Evolutionary conservation across 2,888 invertebrate genomes (phyloP), one percentile per base, ranked within the genome.

Genomic region (Eupsilia transversa): DNA sequence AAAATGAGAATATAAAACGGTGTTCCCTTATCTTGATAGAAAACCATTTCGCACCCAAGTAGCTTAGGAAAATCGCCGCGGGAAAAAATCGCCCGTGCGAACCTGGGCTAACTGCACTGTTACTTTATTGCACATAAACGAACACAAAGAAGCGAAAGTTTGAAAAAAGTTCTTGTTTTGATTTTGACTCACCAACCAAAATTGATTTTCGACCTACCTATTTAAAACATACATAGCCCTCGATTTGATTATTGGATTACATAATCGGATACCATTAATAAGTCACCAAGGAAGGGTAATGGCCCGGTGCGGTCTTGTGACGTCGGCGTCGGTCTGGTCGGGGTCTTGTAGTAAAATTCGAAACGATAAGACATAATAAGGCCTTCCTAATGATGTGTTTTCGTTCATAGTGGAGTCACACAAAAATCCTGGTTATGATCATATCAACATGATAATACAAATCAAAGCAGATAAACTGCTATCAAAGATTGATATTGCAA

Each of bases 401-500:
- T 10, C 6, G 35, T 35, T 43, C 17, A 66, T 0, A 38, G n/a
- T 17, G 0, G 30, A 67, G 33, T 46, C 7, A 30, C 33, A 63
- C 57, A 54, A 23, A 43, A 52, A 52, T 20, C 27, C 10, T 64
- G 46, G 52, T 41, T 80, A 54, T 12, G 46, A 1, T n/a, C n/a
- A n/a, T 64, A 79, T 75, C 57, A 52, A 52, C n/a, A 27, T 64
- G 77, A 77, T 66, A 54, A 43, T 27, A 64, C 14, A 71, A 80
- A 80, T 71, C 65, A 52, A 43, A 43, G 52, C 14, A 63, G 82
- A 77, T 80, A 77, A 82, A 54, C 41, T 46, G 23, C 54, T 77
- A 77, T 80, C 82, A 49, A 38, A 65, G 59, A 67, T 64, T 43
- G 20, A n/a, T 79, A 75, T 64, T 64, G 38, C 33, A 64, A 64